phyloP scores from a whole-genome alignment of 2,113 vertebrate species.

The Phoxinus phoxinus region DNA sequence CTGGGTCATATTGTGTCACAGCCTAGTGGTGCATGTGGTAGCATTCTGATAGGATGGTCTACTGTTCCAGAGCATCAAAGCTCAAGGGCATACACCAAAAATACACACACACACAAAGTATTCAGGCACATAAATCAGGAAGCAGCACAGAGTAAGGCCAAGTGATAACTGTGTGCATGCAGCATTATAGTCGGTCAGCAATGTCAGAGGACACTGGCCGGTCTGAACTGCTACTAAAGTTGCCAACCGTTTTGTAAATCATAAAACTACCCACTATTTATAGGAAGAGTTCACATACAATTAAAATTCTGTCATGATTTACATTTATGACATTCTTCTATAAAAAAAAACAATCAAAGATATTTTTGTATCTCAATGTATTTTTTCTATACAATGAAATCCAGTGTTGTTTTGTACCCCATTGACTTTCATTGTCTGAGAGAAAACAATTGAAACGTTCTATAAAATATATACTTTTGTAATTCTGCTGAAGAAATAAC shows the following conservation, averaged over 20 bases:
- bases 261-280: neutral
- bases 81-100: slow-evolving; percentile 43
- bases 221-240: neutral
- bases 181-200: slow-evolving; percentile 49
- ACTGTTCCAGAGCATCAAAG: slow-evolving; percentile 33
- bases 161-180: slow-evolving; percentile 35
- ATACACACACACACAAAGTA: slow-evolving; percentile 21
- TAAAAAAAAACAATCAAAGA: neutral
- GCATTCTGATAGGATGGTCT: slow-evolving; percentile 43
- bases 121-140: slow-evolving; percentile 41
- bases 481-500: neutral
- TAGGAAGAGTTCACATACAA: neutral
- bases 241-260: neutral
- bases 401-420: neutral
- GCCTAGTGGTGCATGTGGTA: slow-evolving; percentile 22
- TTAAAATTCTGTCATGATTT: neutral
- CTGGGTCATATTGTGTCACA: slow-evolving; percentile 20
- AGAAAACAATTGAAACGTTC: neutral
- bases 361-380: neutral
- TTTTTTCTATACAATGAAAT: neutral
- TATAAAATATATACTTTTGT: neutral
- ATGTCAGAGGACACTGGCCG: slow-evolving; percentile 42
- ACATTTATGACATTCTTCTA: neutral
- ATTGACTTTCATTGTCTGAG: neutral
- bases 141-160: slow-evolving; percentile 30